Evolutionary conservation across 2,888 invertebrate species (phyloP).

Genomic region (Oasisia sp.): DNA sequence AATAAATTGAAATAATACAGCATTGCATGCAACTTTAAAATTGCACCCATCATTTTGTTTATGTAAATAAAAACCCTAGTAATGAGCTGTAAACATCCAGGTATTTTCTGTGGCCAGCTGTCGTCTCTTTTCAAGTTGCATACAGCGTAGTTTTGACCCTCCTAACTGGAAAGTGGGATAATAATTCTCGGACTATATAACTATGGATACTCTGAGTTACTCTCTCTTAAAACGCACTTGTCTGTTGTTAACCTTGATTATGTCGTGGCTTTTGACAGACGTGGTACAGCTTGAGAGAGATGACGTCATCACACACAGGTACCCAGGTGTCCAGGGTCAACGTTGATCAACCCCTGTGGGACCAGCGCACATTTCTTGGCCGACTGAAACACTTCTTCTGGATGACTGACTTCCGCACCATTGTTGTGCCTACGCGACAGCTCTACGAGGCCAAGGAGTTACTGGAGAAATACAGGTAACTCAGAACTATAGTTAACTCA

Average conservation of each 20-base stretch:
- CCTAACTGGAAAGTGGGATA: too few species aligned
- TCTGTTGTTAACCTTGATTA: background rate
- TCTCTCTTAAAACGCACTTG: background rate
- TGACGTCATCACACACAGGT: background rate
- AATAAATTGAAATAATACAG: too few species aligned
- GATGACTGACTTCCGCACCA: constrained; percentile 92
- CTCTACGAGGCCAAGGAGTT: constrained; percentile 74
- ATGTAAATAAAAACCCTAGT: too few species aligned
- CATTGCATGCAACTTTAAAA: too few species aligned
- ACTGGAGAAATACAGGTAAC: constrained; percentile 78
- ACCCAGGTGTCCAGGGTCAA: constrained; percentile 60
- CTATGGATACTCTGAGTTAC: background rate
- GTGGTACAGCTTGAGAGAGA: background rate
- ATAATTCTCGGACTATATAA: too few species aligned
- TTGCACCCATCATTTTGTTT: too few species aligned
- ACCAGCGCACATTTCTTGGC: constrained; percentile 89
- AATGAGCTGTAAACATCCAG: too few species aligned
- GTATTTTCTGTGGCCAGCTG: too few species aligned
- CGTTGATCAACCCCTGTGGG: constrained; percentile 86
- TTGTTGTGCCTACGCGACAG: constrained; percentile 73
- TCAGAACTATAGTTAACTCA: background rate
- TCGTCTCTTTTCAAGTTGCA: too few species aligned
- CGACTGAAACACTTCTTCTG: constrained; percentile 89
- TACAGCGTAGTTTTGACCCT: too few species aligned
- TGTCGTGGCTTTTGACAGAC: background rate